Evolutionary conservation across 1,140 invertebrate genomes (phyloP).

Genomic region (Drosophila chauvacae): DNA sequence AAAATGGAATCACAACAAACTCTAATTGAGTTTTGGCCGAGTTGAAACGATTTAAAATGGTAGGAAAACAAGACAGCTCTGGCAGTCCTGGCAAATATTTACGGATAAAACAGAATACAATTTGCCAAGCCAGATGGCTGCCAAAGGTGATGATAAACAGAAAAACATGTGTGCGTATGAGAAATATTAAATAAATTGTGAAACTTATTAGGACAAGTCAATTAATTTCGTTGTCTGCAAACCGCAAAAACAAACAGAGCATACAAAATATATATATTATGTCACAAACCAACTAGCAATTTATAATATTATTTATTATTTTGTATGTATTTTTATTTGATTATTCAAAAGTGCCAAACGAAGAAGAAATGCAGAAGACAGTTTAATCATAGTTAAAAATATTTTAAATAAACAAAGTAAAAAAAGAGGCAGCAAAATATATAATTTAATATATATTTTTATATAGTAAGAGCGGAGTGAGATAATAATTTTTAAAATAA

Average conservation of each 20-base stretch:
- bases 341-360: too few species aligned
- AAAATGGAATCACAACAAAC: constrained; percentile 78
- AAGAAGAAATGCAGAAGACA: neutral
- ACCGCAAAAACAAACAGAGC: neutral
- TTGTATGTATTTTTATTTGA: neutral
- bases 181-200: constrained; percentile 31
- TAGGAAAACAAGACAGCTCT: constrained; percentile 15
- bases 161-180: neutral
- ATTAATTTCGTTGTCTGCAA: neutral
- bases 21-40: constrained; percentile 70
- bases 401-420: too few species aligned
- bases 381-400: neutral
- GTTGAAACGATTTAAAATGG: constrained; percentile 63
- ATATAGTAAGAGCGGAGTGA: too few species aligned
- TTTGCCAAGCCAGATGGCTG: constrained; percentile 32
- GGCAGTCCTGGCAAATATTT: constrained; percentile 11
- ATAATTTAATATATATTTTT: too few species aligned
- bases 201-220: constrained; percentile 1
- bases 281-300: too few species aligned
- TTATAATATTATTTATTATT: neutral
- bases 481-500: too few species aligned
- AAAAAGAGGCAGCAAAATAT: too few species aligned
- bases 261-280: neutral
- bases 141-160: constrained; percentile 34
- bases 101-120: constrained; percentile 41